A percentile compares a stretch with the other conserved stretches of the same genome.
phyloP scores from a whole-genome alignment of 2,797 vertebrate genomes.

The Setipinna tenuifilis region DNA sequence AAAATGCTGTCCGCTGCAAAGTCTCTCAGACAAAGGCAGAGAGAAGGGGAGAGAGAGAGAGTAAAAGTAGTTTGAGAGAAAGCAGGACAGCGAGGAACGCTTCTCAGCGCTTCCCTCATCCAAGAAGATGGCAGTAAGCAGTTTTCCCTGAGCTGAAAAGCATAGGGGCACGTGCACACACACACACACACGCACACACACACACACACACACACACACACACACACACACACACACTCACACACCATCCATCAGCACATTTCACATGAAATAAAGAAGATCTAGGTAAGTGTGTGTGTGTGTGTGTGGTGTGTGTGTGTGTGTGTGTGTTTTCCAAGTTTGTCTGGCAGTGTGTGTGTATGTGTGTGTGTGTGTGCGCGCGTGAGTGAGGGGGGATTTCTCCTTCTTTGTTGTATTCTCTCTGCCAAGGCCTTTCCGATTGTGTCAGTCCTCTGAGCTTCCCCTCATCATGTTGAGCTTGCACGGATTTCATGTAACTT shows the following conservation, averaged over 20 bases:
- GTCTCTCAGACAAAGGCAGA: conserved; percentile 77
- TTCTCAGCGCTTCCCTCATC: conserved; percentile 77
- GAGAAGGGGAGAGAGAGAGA: background rate
- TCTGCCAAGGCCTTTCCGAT: background rate
- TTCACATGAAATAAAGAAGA: conserved; percentile 72
- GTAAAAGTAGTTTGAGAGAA: background rate
- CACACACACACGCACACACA: conserved; percentile 18
- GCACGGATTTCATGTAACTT: conserved; percentile 25
- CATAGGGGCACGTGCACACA: conserved; percentile 58
- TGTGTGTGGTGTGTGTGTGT: conserved; percentile 38
- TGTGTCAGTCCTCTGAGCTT: conserved; percentile 66
- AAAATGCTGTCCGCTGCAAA: conserved; percentile 84
- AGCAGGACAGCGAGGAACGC: conserved; percentile 53
- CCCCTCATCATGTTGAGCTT: conserved; percentile 4
- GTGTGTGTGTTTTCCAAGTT: no score
- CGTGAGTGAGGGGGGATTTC: conserved; percentile 62
- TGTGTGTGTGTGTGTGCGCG: conserved; percentile 27
- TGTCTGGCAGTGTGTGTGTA: no score
- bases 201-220: background rate
- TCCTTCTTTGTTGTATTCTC: conserved; percentile 50
- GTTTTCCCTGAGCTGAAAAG: conserved; percentile 78
- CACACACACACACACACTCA: conserved; percentile 18
- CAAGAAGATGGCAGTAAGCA: conserved; percentile 81
- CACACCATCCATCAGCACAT: conserved; percentile 79
- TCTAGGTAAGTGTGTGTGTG: conserved; percentile 73